Conservation (phyloP, 64 coral and sea anemone genomes). For the Exaiptasia diaphana region DNA sequence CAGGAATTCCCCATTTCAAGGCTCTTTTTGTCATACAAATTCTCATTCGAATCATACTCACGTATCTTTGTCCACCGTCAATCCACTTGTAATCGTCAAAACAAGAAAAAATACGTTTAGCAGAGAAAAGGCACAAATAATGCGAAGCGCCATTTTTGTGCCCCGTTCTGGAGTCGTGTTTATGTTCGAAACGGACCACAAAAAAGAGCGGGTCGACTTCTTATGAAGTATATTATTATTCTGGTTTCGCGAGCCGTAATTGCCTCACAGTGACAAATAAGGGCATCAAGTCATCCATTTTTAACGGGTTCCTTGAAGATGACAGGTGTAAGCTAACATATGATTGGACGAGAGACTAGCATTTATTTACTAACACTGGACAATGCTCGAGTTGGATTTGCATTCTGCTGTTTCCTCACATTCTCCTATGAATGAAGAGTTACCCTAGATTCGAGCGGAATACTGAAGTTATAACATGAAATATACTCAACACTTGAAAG, state of each 20-base stretch:
- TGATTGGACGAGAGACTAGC: constrained; percentile 59
- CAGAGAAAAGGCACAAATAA: no score
- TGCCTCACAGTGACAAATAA: constrained; percentile 87
- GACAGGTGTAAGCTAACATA: constrained; percentile 43
- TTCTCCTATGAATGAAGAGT: constrained; percentile 1
- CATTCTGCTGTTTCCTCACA: background rate
- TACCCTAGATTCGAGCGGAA: background rate
- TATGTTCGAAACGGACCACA: background rate
- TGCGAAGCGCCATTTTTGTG: constrained; percentile 78
- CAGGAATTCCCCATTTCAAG: constrained; percentile 62
- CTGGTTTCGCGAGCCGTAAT: constrained; percentile 68
- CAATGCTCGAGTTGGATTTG: background rate
- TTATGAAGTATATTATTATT: constrained; percentile 59
- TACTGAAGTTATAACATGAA: no score
- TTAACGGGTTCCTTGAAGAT: constrained; percentile 74
- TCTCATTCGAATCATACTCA: constrained; percentile 1
- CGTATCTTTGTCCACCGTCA: no score
- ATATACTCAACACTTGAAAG: no score
- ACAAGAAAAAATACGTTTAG: no score
- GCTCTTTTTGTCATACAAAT: constrained; percentile 1
- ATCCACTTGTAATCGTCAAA: no score
- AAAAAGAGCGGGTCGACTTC: constrained; percentile 41
- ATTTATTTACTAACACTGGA: background rate
- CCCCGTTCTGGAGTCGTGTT: constrained; percentile 23
- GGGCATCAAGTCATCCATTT: constrained; percentile 93